Percentiles rank a stretch among this genome's conserved stretches.
These are phyloP conservation scores for Macrostomum lignano DNA, from an alignment of 1,140 invertebrate genomes.

Conservation along the genomic window DNA sequence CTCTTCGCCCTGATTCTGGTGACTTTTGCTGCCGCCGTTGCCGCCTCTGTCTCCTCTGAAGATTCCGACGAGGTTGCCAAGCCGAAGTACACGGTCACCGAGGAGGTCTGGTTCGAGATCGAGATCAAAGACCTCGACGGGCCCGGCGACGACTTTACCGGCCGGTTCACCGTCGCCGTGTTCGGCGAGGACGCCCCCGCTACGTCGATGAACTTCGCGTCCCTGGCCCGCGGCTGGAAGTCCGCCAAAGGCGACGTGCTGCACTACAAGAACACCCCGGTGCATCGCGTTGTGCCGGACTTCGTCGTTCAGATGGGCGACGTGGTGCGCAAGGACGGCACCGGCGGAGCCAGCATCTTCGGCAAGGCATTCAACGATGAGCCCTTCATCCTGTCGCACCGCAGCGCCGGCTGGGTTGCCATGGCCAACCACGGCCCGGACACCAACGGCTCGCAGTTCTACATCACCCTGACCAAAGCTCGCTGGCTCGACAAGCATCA, in stretches of 20 bases:
- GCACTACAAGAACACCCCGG: too few relatives aligned
- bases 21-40: too few relatives aligned
- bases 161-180: slow-evolving; percentile 16
- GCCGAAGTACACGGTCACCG: neutral
- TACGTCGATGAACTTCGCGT: slow-evolving; percentile 24
- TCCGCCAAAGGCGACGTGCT: too few relatives aligned
- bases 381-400: slow-evolving; percentile 15
- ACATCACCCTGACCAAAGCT: slow-evolving; percentile 57
- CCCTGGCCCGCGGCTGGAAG: too few relatives aligned
- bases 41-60: too few relatives aligned
- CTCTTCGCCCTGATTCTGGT: too few relatives aligned
- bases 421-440: slow-evolving; percentile 22
- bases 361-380: slow-evolving; percentile 43
- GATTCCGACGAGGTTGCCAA: too few relatives aligned
- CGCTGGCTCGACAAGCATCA: slow-evolving; percentile 68
- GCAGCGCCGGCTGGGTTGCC: slow-evolving; percentile 13
- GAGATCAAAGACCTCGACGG: too few relatives aligned
- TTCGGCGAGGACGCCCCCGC: slow-evolving; percentile 25
- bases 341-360: slow-evolving; percentile 44
- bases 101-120: too few relatives aligned
- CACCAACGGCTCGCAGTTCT: slow-evolving; percentile 27
- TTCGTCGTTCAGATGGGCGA: slow-evolving; percentile 29
- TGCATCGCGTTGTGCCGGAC: slow-evolving; percentile 26
- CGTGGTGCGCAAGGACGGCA: slow-evolving; percentile 24
- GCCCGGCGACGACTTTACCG: too few relatives aligned